These are phyloP conservation scores for Drosophila truncata DNA, from an alignment of 1,140 invertebrate genomes.

Conservation along the genomic window DNA sequence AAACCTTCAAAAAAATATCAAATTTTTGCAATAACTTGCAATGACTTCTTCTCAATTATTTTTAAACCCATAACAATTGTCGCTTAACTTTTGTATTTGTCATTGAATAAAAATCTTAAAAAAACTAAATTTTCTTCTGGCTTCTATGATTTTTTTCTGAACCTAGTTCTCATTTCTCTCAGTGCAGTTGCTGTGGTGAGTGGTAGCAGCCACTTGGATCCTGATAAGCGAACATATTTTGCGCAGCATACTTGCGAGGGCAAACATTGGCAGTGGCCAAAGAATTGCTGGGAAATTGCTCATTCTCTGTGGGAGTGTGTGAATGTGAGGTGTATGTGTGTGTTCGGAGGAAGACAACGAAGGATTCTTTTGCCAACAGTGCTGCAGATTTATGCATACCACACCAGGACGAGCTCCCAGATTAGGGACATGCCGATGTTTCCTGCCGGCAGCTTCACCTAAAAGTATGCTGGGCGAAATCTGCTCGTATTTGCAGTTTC, in stretches of 20 bases:
- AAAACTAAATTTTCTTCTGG: too few species aligned
- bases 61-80: neutral
- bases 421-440: conserved; percentile 34
- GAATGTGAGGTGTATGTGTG: neutral
- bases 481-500: conserved; percentile 30
- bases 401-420: conserved; percentile 6
- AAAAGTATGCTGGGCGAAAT: conserved; percentile 36
- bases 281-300: conserved; percentile 48
- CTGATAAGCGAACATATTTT: conserved; percentile 45
- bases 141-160: neutral
- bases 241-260: conserved; percentile 39
- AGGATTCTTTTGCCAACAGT: conserved; percentile 17
- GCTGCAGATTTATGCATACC: conserved; percentile 48
- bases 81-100: neutral
- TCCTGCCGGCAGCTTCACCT: conserved; percentile 14
- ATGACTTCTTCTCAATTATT: neutral
- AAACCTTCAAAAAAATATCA: neutral
- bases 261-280: conserved; percentile 39
- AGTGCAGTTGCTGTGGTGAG: conserved; percentile 17
- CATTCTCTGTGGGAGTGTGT: conserved; percentile 21
- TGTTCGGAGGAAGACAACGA: neutral
- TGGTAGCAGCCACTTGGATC: conserved; percentile 21
- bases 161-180: neutral
- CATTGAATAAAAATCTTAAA: neutral
- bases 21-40: neutral